These are phyloP conservation scores for Hemibagrus wyckioides DNA, from an alignment of 2,113 vertebrate species.

Conservation along the genomic window DNA sequence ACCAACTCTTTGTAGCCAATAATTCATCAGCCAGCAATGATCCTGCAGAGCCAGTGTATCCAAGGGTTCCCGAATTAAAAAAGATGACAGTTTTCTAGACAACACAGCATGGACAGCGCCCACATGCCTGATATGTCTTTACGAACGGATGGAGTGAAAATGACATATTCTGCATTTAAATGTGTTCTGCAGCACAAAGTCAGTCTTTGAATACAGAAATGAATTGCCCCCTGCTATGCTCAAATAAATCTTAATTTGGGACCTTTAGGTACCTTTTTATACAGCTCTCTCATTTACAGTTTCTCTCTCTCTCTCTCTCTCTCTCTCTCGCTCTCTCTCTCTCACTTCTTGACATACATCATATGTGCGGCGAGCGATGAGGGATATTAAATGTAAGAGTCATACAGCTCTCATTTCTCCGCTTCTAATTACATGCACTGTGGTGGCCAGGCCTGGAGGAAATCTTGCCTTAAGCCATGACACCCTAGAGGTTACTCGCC, in stretches of 20 bases:
- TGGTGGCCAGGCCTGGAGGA: constrained; percentile 66
- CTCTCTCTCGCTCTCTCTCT: background rate
- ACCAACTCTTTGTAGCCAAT: constrained; percentile 58
- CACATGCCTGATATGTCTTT: constrained; percentile 46
- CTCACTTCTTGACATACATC: constrained; percentile 51
- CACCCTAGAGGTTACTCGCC: constrained; percentile 60
- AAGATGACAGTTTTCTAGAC: constrained; percentile 35
- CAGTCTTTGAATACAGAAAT: constrained; percentile 57
- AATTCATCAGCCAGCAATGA: constrained; percentile 59
- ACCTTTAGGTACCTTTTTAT: constrained; percentile 18
- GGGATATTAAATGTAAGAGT: constrained; percentile 61
- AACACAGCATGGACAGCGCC: constrained; percentile 36
- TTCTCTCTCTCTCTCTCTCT: background rate
- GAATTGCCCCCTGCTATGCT: constrained; percentile 49
- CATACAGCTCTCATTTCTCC: constrained; percentile 50
- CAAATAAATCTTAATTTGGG: constrained; percentile 66
- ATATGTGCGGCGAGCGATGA: constrained; percentile 53
- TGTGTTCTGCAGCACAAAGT: constrained; percentile 43
- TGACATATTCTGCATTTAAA: constrained; percentile 55
- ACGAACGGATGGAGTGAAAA: constrained; percentile 53
- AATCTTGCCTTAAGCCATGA: constrained; percentile 66
- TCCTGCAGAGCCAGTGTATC: constrained; percentile 19
- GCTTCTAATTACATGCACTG: constrained; percentile 72
- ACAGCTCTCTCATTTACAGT: background rate
- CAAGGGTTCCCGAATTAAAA: constrained; percentile 44